Evolutionary conservation across 92 coral and sea anemone genomes (phyloP), one percentile per base, ranked within the genome.

Genomic region (Actinernus sp.): DNA sequence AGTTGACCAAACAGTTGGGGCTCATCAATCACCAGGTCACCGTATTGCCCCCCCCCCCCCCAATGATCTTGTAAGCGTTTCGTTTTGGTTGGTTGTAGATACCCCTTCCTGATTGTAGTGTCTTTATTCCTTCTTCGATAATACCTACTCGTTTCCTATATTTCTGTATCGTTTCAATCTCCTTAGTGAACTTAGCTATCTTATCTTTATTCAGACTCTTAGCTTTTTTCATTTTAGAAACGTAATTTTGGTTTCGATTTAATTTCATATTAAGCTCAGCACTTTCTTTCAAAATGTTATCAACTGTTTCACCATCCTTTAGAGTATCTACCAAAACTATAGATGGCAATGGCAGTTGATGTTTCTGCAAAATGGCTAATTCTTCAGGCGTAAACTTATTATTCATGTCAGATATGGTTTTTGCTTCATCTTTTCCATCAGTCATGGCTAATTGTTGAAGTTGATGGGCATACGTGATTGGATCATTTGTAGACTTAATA

Each of bases 11-110:
- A 36, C 31, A 43, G 34, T 54, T 75, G 38, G 9, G 82, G 82
- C 37, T 63, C 1, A 54, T 75, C 66, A 27, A 54, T 75, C 31
- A 4, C 28, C 0, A 31, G 32, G 17, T 52, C 54, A 18, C 73
- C 82, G 19, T 75, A 54, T 16, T 11, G 26, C 28, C 65, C 73
- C 0, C 27, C 39, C n/a, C n/a, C n/a, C n/a, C n/a, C 18, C 16
- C 24, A 17, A 55, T 27, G 23, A 51, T 74, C 25, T 63, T 38
- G 36, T 60, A 37, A 10, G 70, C 73, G 25, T 73, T 49, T 45
- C 62, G 33, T 60, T 73, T 73, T 34, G 70, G 48, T 49, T 73
- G 80, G 68, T 34, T 71, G 26, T 71, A 71, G 19, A 59, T 4
- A 0, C 78, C 78, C 4, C 1, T 44, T 17, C 68, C 78, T 22